Evolutionary conservation across 2,888 invertebrate genomes (phyloP), one percentile per base, ranked within the genome.

Genomic region (Herminia tarsipennalis): DNA sequence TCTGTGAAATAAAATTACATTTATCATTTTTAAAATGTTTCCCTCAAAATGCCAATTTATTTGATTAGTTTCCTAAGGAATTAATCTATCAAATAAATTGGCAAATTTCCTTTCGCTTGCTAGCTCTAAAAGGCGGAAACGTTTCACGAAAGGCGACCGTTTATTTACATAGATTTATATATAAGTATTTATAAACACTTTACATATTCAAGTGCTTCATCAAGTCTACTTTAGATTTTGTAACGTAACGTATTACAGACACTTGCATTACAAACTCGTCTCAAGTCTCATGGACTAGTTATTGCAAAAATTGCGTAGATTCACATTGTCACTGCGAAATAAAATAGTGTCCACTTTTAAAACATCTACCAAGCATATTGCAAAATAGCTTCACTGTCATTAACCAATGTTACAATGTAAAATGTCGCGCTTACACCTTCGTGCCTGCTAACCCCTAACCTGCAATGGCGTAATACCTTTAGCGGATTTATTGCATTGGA

Each of bases 381-480:
- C 39, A 17, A 34, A 39, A 45, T 29, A 5, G 13, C 32, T 36
- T 25, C 8, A 8, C 14, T 33, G 28, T 33, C 44, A 44, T 44
- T 45, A 39, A 30, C n/a, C n/a, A n/a, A 38, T 16, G 32, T 45
- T 38, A 38, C 44, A 28, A 27, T 25, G 8, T 8, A 22, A n/a
- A 44, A 20, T 44, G 24, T 38, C 38, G 41, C 38, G 33, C 27
- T 44, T 16, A 37, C 44, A 44, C 44, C 25, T 37, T 25, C 24
- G 37, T 37, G 22, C 13, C 16, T 16, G 6, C 6, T 45, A 45
- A 45, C 45, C 45, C 34, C 24, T 45, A 36, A 43, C 36, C 42
- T 6, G 14, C 17, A n/a, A 20, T 17, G 14, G 20, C 3, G 9
- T 25, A 25, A 33, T n/a, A 8, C 34, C 14, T 41, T 35, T 35